phyloP scores from a whole-genome alignment of 2,888 invertebrate species.

The Drosophila nr. perissopoda region DNA sequence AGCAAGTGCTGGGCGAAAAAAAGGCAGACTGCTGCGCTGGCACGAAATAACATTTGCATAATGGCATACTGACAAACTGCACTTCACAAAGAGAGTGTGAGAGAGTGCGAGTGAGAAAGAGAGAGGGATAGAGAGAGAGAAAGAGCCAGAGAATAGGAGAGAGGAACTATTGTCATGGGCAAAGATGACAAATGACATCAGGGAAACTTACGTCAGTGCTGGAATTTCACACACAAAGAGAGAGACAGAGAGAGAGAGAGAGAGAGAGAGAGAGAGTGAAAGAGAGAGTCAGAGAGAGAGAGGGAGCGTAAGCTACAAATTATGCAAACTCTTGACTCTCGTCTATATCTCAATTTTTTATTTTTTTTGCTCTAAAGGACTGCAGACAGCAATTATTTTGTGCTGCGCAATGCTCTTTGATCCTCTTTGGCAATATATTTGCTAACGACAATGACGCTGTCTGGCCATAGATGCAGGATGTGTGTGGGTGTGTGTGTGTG shows the following conservation, averaged over 20 bases:
- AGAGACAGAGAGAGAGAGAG: neutral
- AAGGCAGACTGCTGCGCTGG: slow-evolving; percentile 37
- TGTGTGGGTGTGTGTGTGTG: slow-evolving; percentile 20
- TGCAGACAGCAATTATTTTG: slow-evolving; percentile 66
- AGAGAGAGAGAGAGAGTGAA: neutral
- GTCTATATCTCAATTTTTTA: neutral
- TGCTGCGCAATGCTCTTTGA: slow-evolving; percentile 67
- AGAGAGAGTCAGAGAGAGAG: neutral
- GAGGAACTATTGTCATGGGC: slow-evolving; percentile 6
- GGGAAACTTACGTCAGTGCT: slow-evolving; percentile 61
- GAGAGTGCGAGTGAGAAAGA: neutral
- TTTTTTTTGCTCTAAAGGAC: slow-evolving; percentile 36
- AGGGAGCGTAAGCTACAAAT: slow-evolving; percentile 28
- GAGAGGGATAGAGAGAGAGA: neutral
- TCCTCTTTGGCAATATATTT: slow-evolving; percentile 78
- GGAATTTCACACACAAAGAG: slow-evolving; percentile 57
- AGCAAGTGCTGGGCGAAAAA: slow-evolving; percentile 21
- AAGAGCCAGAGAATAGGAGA: neutral
- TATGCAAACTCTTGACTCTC: slow-evolving; percentile 30
- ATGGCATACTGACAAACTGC: slow-evolving; percentile 68
- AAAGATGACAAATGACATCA: slow-evolving; percentile 75
- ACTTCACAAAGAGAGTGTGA: slow-evolving; percentile 25
- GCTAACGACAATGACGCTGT: slow-evolving; percentile 76
- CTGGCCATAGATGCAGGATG: slow-evolving; percentile 54
- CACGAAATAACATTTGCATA: slow-evolving; percentile 78